Conservation (phyloP, 2,113 vertebrate species). For the Megaceryle maxima region DNA sequence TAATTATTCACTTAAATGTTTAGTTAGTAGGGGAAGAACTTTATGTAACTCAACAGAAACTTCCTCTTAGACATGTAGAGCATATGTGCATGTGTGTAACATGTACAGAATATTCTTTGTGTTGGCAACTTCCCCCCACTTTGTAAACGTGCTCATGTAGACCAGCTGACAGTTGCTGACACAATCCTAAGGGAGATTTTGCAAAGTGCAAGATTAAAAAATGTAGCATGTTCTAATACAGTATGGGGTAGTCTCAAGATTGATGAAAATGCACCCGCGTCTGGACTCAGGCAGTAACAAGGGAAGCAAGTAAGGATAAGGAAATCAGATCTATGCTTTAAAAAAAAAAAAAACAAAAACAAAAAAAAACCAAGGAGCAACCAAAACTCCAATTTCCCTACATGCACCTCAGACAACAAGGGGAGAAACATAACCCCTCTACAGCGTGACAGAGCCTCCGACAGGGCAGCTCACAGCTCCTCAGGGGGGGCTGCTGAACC, state of each 20-base stretch:
- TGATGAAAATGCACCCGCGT: accelerated
- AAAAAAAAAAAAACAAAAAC: background rate
- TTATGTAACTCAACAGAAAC: background rate
- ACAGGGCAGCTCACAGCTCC: too few relatives aligned
- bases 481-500: background rate
- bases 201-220: accelerated
- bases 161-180: background rate
- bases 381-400: background rate
- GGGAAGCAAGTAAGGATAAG: background rate
- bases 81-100: accelerated
- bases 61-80: accelerated
- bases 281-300: accelerated
- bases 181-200: background rate
- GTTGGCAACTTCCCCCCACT: background rate
- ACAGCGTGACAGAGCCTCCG: too few relatives aligned
- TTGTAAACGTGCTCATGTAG: background rate
- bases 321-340: background rate
- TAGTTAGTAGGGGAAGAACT: background rate
- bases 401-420: background rate
- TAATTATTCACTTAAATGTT: background rate
- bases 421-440: background rate
- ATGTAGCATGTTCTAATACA: accelerated
- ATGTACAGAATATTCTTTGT: accelerated
- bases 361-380: background rate
- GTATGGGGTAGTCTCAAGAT: accelerated